Evolutionary conservation across 2,113 vertebrate genomes (phyloP), one percentile per base, ranked within the genome.

Genomic region (Protobothrops flavoviridis): DNA sequence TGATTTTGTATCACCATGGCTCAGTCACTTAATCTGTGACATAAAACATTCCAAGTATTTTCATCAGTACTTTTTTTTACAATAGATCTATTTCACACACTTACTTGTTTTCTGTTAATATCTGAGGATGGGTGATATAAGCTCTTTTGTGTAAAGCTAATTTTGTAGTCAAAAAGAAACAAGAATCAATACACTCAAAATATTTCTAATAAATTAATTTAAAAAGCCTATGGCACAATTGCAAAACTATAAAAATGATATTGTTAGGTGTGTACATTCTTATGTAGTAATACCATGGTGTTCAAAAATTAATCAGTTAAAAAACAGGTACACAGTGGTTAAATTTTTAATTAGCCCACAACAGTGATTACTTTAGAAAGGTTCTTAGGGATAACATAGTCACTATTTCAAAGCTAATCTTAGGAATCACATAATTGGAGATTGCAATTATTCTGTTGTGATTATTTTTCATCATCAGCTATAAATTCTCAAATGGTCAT

Each of bases 271-370:
- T 15, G 53, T 91, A 17, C 39, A 74, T 45, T 61, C 0, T 0
- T 61, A 0, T 0, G 91, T n/a, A 93, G 93, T 81, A 50, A 88
- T 93, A 91, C 4, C 85, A 1, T 88, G 5, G 48, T 9, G 13
- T 52, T 61, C 39, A 43, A 81, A 81, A 81, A 81, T 39, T 81
- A 43, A 81, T 81, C 20, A 81, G 7, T 81, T 81, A 39, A 81
- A 81, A 81, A 81, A 81, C 33, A 81, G 74, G 74, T 17, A 81
- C 3, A 81, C 7, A 81, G 33, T 39, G 74, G 74, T 81, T 39
- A 81, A 21, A 9, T 13, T 7, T 95, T 17, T 91, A 90, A 91
- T 95, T 91, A 93, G 92, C 93, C 94, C 88, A 9, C 50, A 39
- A 92, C 50, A 89, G 12, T 56, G 23, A 48, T 50, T 50, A 50